Percentiles rank a stretch among this genome's conserved stretches.
Conservation (phyloP, 2,888 invertebrate species). For the Xanthia togata region DNA sequence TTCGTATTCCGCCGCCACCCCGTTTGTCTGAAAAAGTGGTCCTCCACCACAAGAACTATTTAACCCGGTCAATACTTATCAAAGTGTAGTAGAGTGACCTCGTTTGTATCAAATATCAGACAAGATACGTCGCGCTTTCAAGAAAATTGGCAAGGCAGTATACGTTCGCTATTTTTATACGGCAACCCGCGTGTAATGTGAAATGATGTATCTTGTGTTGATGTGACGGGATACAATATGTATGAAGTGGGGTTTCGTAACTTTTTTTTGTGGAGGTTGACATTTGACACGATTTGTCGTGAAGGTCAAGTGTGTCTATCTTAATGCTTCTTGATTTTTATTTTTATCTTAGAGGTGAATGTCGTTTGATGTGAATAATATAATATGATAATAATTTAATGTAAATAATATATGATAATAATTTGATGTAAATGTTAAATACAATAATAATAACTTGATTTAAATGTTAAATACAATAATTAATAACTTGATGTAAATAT, state of each 20-base stretch:
- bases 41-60: conserved; percentile 28
- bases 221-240: conserved; percentile 55
- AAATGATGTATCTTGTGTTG: conserved; percentile 59
- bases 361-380: no score
- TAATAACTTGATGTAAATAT: no score
- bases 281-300: conserved; percentile 32
- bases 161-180: conserved; percentile 65
- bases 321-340: background rate
- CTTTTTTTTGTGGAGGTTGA: conserved; percentile 30
- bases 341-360: background rate
- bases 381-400: no score
- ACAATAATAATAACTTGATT: no score
- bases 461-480: no score
- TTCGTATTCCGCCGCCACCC: background rate
- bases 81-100: conserved; percentile 53
- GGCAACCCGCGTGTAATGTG: conserved; percentile 51
- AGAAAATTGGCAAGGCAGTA: conserved; percentile 64
- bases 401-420: no score
- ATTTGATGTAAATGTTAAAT: no score
- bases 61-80: conserved; percentile 55
- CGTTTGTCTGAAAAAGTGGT: conserved; percentile 15
- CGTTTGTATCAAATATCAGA: conserved; percentile 66
- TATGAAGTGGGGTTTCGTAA: conserved; percentile 33
- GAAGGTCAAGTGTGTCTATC: conserved; percentile 35
- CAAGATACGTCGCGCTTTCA: conserved; percentile 63